phyloP scores from a whole-genome alignment of 2,797 vertebrate genomes.

The Sphenopsis melanotis region DNA sequence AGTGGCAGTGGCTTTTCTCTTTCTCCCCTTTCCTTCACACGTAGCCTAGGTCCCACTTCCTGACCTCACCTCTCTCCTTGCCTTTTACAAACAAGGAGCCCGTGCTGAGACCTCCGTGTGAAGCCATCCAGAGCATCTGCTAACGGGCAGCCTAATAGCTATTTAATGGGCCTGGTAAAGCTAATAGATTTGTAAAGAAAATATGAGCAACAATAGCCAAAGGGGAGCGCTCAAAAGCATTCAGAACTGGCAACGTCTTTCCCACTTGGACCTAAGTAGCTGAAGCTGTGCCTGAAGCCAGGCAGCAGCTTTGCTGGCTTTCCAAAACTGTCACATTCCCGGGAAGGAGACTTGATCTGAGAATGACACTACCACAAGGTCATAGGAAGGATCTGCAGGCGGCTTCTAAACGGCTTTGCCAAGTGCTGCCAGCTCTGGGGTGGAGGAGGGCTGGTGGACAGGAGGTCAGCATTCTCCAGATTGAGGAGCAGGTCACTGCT shows the following conservation, averaged over 20 bases:
- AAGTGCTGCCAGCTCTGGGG: background rate
- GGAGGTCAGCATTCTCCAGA: background rate
- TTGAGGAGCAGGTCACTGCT: background rate
- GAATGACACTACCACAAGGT: background rate
- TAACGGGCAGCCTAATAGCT: conserved; percentile 69
- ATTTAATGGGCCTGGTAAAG: conserved; percentile 65
- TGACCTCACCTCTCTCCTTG: background rate
- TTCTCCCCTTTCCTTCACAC: background rate
- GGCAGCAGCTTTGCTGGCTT: background rate
- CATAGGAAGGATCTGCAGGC: background rate
- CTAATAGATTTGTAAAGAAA: conserved; percentile 69
- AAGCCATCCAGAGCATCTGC: conserved; percentile 65
- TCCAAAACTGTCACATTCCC: background rate
- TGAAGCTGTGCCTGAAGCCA: background rate
- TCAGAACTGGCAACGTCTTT: conserved; percentile 2
- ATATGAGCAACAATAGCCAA: conserved; percentile 61
- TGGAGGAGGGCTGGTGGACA: background rate
- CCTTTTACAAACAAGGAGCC: conserved; percentile 14
- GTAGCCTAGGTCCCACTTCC: background rate
- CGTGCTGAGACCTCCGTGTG: conserved; percentile 42
- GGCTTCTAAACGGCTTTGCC: background rate
- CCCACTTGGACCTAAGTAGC: background rate
- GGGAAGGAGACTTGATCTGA: background rate
- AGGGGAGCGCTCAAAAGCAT: conserved; percentile 19
- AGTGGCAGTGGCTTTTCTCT: background rate